Base-by-base conservation (phyloP, 2,113 vertebrate genomes). In the Perccottus glenii region DNA sequence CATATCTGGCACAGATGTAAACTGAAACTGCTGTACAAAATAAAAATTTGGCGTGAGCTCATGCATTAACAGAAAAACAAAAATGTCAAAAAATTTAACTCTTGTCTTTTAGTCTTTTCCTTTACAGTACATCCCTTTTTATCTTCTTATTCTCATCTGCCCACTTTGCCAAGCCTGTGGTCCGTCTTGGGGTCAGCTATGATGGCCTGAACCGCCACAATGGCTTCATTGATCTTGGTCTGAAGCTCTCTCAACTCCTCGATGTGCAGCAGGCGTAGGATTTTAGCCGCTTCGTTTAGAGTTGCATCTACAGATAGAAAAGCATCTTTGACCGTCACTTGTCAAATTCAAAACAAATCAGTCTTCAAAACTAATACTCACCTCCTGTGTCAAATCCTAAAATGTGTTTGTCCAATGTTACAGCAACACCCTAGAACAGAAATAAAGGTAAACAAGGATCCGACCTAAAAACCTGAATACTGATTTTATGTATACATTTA, bases 161-260 rank as follows among this genome's bases (percentile, higher is more conserved):
- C 98, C 0, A 99, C 98, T 81, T 98, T 99, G 0, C 97, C 98
- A 87, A 99, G 93, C 89, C 97, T 93, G 93, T 99, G 95, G 89
- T 99, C 98, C 12, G 98, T 99, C 90, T 96, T 98, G 85, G 98
- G 98, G 80, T 99, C 95, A 1, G 98, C 98, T 9, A 99, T 98
- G 71, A 99, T 96, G 5, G 97, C 95, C 92, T 99, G 98, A 1
- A 99, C 96, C 0, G 97, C 97, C 10, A 99, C 97, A 3, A 99
- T 98, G 61, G 97, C 98, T 58, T 99, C 96, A 10, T 99, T 99
- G 62, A 99, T 99, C 82, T 93, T 95, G 0, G 98, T 99, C 61
- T 99, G 98, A 58, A 99, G 94, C 85, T 98, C 96, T 32, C 97
- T 86, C 60, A 99, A 95, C 89, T 99, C 98, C 89, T 99, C 98